phyloP scores from a whole-genome alignment of 2,888 invertebrate species.

The Globia sparganii region DNA sequence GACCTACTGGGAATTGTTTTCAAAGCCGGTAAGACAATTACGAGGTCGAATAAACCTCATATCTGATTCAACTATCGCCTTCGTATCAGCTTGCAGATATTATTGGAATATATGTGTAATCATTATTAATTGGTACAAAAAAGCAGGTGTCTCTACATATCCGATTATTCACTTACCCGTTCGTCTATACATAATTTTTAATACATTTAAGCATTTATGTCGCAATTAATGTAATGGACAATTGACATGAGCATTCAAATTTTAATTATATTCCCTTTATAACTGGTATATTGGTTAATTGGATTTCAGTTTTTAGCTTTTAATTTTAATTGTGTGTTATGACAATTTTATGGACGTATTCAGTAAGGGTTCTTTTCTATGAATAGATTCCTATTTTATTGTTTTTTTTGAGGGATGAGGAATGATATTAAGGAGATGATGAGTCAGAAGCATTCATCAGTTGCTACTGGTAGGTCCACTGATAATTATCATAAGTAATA shows the following conservation, averaged over 20 bases:
- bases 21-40: background rate
- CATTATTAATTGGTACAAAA: conserved; percentile 74
- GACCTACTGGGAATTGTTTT: background rate
- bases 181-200: conserved; percentile 47
- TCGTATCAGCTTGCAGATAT: conserved; percentile 58
- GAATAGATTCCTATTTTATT: background rate
- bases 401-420: background rate
- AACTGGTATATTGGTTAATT: conserved; percentile 21
- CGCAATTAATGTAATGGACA: conserved; percentile 62
- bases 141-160: conserved; percentile 69
- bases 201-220: conserved; percentile 63
- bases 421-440: background rate
- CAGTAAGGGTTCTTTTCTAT: background rate
- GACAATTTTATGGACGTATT: conserved; percentile 7
- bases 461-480: background rate
- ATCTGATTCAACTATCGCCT: conserved; percentile 51
- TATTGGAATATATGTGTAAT: conserved; percentile 72
- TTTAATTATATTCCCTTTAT: conserved; percentile 41
- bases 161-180: conserved; percentile 44
- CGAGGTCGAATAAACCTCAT: background rate
- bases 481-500: background rate
- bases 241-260: conserved; percentile 51
- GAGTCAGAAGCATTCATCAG: background rate
- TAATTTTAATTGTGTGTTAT: conserved; percentile 1
- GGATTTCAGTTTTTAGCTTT: conserved; percentile 29